Evolutionary conservation across 2,888 invertebrate species (phyloP), one percentile per base, ranked within the genome.

Genomic region (Drosophila algonquin): DNA sequence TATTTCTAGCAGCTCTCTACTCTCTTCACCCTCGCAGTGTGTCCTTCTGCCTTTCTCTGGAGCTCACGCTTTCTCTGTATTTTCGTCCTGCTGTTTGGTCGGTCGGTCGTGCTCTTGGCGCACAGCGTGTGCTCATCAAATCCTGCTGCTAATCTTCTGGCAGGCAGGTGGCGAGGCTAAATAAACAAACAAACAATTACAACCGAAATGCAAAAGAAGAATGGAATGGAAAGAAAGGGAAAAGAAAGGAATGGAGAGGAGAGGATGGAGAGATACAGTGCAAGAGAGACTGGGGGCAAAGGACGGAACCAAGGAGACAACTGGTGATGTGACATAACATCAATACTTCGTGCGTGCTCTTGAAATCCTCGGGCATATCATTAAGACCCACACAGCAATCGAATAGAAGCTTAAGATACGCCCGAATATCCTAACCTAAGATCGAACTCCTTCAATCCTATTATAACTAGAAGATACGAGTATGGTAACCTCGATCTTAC

Each of bases 141-240:
- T 88, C 77, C 69, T 86, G 63, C 51, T 83, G 86, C 81, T 81
- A 81, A 88, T 81, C 89, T 81, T 45, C 75, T 65, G 67, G 68
- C 75, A 55, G 75, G 48, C 71, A 72, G 68, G 83, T 69, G 57
- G 77, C 87, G n/a, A 84, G 69, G 70, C 65, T 67, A 71, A 86
- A 73, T 88, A 86, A 82, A 83, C 88, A 88, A 81, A 76, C 80
- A 81, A 79, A 81, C 88, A 77, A 68, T 67, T 69, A 60, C 67
- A 44, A 32, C 30, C 40, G 7, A 47, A 64, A 72, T 61, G 72
- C 50, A 69, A 54, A 64, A 53, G 14, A 54, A 48, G 52, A 67
- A 74, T 21, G 47, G 40, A 50, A 21, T 7, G 51, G 14, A 30
- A 35, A n/a, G 21, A 58, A 47, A 12, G 47, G 47, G 6, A 62